phyloP scores from a whole-genome alignment of 2,888 invertebrate genomes.

The Drosophila kanekoi region DNA sequence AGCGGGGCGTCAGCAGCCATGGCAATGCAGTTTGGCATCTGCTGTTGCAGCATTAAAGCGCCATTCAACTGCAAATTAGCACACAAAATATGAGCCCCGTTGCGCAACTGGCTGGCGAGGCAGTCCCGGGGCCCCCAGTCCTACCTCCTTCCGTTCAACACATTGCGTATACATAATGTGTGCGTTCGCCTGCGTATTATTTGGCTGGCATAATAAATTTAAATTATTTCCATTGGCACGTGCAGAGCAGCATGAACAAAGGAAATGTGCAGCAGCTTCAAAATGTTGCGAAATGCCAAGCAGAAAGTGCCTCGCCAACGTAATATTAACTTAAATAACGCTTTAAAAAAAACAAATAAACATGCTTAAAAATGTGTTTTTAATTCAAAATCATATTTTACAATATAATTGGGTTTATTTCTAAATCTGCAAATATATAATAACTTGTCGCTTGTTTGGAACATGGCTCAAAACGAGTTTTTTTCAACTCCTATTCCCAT shows the following conservation, averaged over 20 bases:
- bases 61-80: slow-evolving; percentile 72
- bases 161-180: slow-evolving; percentile 56
- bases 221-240: slow-evolving; percentile 56
- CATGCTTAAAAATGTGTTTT: no score
- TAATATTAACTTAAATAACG: no score
- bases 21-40: slow-evolving; percentile 34
- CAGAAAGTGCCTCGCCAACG: not conserved
- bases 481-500: no score
- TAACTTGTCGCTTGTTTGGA: no score
- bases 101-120: not conserved
- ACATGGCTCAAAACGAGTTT: no score
- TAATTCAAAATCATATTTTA: no score
- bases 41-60: slow-evolving; percentile 48
- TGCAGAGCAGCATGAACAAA: slow-evolving; percentile 9
- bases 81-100: slow-evolving; percentile 48
- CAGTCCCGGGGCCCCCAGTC: not conserved
- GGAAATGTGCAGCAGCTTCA: slow-evolving; percentile 15
- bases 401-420: no score
- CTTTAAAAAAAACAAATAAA: no score
- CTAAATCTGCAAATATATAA: no score
- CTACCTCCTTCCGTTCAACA: slow-evolving; percentile 2
- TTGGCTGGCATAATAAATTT: slow-evolving; percentile 51
- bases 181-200: slow-evolving; percentile 24
- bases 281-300: slow-evolving; percentile 16
- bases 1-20: slow-evolving; percentile 6